Base-by-base conservation (phyloP, 2,888 invertebrate species). In the Biston betularia region DNA sequence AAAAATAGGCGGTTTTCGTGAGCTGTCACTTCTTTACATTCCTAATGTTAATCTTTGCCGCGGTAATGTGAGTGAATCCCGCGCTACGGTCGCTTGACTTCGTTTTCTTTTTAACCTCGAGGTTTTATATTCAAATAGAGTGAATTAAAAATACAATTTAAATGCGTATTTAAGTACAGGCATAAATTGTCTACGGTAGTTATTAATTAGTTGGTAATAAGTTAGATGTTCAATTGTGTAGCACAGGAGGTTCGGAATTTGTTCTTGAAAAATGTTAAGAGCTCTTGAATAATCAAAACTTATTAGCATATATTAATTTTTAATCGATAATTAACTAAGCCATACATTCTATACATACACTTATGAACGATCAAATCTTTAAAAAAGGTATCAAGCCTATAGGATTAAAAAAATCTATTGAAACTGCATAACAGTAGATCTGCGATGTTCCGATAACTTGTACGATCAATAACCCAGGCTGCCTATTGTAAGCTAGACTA, bases 11-110 rank as follows among this genome's bases (percentile, higher is more conserved):
- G 49, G 15, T 24, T 38, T 58, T 58, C 42, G 48, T 62, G 35
- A 35, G 44, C 45, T 49, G 65, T 62, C 74, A 71, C 70, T 73
- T 83, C 83, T 85, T 74, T 69, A 71, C 74, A 73, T 72, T 76
- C 69, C 62, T 68, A 72, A 78, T 68, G 78, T 81, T 84, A 81
- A 77, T 87, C 86, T 85, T 78, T 83, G 85, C 70, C 74, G 55
- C 74, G 55, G 70, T 68, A 74, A 74, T 74, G 75, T 73, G 72
- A 71, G 69, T 69, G 67, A 75, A 71, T 71, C 76, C 74, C 77
- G 57, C 46, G 58, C 48, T 42, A 79, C 77, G 82, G 79, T 78
- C 73, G 75, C 77, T 77, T 75, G 81, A 76, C 69, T 77, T 74
- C 74, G 74, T 78, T 79, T 79, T 79, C 78, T 80, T 78, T 79